These are phyloP conservation scores for Protophormia terraenovae DNA, from an alignment of 2,888 invertebrate genomes.

Conservation along the genomic window DNA sequence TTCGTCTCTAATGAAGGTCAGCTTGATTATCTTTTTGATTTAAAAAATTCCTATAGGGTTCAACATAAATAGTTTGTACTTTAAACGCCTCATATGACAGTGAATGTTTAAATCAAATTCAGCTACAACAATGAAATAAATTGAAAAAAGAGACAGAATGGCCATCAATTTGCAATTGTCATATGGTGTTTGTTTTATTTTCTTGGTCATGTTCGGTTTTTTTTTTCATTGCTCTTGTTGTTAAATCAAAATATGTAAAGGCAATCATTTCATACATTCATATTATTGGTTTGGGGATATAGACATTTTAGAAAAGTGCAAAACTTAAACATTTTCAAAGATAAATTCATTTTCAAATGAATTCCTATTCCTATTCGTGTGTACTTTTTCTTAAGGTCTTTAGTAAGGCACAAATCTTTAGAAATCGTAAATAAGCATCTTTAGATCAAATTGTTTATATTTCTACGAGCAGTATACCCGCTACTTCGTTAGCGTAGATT, in stretches of 20 bases:
- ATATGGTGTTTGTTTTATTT: conserved; percentile 58
- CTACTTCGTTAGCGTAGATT: too few species aligned
- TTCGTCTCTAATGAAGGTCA: neutral
- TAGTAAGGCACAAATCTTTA: too few species aligned
- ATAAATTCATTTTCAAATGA: too few species aligned
- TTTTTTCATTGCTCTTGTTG: conserved; percentile 8
- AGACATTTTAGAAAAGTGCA: neutral
- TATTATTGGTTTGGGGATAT: neutral
- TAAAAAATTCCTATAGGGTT: conserved; percentile 25
- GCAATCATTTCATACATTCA: neutral
- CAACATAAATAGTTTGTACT: conserved; percentile 13
- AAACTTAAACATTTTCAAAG: too few species aligned
- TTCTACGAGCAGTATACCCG: too few species aligned
- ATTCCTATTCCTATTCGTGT: too few species aligned
- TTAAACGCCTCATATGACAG: conserved; percentile 47
- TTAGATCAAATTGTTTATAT: too few species aligned
- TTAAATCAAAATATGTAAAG: conserved; percentile 12
- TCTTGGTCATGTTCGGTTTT: conserved; percentile 52
- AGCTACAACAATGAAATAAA: conserved; percentile 24
- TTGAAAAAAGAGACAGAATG: conserved; percentile 46
- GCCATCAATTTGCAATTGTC: conserved; percentile 66
- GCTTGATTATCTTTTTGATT: neutral
- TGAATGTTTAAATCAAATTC: conserved; percentile 59
- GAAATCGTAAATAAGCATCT: too few species aligned
- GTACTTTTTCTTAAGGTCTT: too few species aligned